Base-by-base conservation (phyloP, 2,113 vertebrate species). In the Chloroceryle aenea region DNA sequence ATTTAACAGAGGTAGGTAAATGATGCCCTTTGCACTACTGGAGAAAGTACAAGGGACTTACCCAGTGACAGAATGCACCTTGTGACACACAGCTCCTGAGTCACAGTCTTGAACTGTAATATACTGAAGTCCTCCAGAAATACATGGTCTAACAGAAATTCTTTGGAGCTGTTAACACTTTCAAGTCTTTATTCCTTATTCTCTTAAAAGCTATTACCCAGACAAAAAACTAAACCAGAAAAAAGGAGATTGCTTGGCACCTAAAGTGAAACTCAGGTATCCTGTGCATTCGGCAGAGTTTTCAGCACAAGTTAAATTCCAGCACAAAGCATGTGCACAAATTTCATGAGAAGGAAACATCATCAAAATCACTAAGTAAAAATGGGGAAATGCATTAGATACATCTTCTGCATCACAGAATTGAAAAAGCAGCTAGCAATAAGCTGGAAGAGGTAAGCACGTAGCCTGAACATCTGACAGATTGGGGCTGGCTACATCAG, bases 1-100 rank as follows among this genome's bases (percentile, higher is more conserved):
- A 18, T 75, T 55, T 34, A 89, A 58, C 78, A 91, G 93, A 94
- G 75, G 95, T 93, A 96, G 91, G 78, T 90, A 76, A 91, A 63
- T 12, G 27, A 56, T 52, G 73, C 40, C 64, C 61, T 85, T 89
- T 82, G 62, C 62, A 47, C 64, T 62, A 19, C 45, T 73, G 71
- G 22, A 74, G 29, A 30, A 79, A 30, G 69, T 16, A 47, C 29
- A 50, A 74, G 34, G 74, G 78, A 73, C 58, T 73, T 80, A 71
- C 67, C 67, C 78, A 55, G 8, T 0, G 42, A 58, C 71, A 90
- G 36, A 69, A 63, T 16, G 36, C 40, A 61, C 27, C 73, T 64
- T 74, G 40, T 92, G 83, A 10, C 61, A 80, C 59, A 77, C 59
- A 77, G 64, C 56, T 93, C 55, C 78, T 36, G 63, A 78, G 55